These are phyloP conservation scores for Andrena marginata DNA, from an alignment of 2,888 invertebrate genomes.

Conservation along the genomic window DNA sequence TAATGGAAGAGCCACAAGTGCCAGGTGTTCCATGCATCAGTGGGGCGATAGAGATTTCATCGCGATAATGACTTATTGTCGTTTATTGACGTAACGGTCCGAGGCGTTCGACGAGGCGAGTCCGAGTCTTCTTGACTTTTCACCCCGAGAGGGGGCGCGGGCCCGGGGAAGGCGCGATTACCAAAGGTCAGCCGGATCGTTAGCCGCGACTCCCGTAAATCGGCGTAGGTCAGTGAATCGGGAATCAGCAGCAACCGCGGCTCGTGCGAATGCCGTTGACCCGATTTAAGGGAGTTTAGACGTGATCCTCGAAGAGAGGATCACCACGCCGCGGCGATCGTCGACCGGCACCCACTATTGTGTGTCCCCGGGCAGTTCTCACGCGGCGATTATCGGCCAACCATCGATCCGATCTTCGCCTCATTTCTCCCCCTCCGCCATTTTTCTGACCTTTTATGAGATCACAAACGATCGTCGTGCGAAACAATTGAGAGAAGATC, in stretches of 20 bases:
- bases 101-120: constrained; percentile 34
- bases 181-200: constrained; percentile 68
- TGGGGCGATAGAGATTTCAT: constrained; percentile 50
- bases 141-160: constrained; percentile 55
- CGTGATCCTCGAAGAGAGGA: constrained; percentile 48
- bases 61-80: constrained; percentile 66
- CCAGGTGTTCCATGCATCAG: background rate
- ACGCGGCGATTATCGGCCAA: constrained; percentile 65
- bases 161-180: constrained; percentile 48
- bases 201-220: constrained; percentile 65
- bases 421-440: constrained; percentile 35
- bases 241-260: constrained; percentile 52
- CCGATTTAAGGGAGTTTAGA: constrained; percentile 62
- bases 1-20: constrained; percentile 13
- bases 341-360: constrained; percentile 30
- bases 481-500: background rate
- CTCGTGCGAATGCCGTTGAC: constrained; percentile 69
- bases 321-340: constrained; percentile 31
- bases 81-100: constrained; percentile 62
- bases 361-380: constrained; percentile 61
- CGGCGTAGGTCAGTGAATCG: constrained; percentile 71
- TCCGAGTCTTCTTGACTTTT: constrained; percentile 53
- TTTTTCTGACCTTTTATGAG: constrained; percentile 4
- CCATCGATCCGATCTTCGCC: constrained; percentile 48
- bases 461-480: background rate